Evolutionary conservation across 2,888 invertebrate genomes (phyloP), one percentile per base, ranked within the genome.

Genomic region (Crioceris asparagi): DNA sequence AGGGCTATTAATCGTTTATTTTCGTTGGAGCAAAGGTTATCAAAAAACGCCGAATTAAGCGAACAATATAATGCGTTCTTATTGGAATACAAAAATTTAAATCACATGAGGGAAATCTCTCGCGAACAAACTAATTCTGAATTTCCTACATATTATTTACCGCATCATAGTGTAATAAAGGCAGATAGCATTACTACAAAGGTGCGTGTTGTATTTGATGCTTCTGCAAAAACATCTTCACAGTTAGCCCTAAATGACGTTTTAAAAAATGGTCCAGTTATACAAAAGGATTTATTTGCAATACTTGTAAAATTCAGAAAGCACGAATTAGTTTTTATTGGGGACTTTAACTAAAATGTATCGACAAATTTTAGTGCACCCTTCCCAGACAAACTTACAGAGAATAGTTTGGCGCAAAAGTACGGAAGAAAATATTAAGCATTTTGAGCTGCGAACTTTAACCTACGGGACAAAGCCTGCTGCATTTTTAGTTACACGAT

Each of bases 131-230:
- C 6, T 3, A 16, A 35, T n/a, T 12, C 11, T 11, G 30, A 35
- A 11, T 16, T 10, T 16, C 10, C 15, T n/a, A 25, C 10, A 7
- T 44, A 40, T 32, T 42, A 32, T 36, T 19, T 48, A 3, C 43
- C 45, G 10, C 44, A 49, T 23, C 49, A 49, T 33, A 38, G 38
- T 7, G 44, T 49, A 16, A 19, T 45, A 10, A 40, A 44, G 12
- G 42, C 43, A 11, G 32, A 32, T 8, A 41, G 40, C 17, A 18
- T 21, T 4, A 44, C 45, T n/a, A 43, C 41, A 3, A 42, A 45
- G 34, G 15, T 43, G 7, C 29, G 45, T 30, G 41, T 40, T 8
- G 40, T 40, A 7, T 40, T 32, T 25, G 40, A 37, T 17, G 37
- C 30, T 2, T 37, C 37, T 14, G 29, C 39, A 16, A 39, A 33